phyloP scores from a whole-genome alignment of 1,140 invertebrate genomes.

The Philotrypesis tridentata region DNA sequence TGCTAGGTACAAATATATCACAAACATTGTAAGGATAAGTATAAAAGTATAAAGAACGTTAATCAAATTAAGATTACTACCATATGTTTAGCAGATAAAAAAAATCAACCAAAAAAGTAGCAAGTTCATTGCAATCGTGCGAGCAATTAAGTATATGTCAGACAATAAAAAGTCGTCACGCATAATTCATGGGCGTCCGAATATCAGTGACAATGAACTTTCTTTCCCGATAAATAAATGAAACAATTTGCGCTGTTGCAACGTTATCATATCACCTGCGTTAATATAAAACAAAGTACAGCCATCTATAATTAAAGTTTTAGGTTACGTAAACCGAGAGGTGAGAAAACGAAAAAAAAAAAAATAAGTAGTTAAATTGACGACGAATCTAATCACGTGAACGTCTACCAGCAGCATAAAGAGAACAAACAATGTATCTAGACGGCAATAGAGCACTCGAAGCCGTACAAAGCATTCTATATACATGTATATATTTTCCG shows the following conservation, averaged over 20 bases:
- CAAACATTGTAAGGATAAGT: neutral
- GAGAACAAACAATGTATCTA: slow-evolving; percentile 5
- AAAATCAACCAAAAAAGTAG: neutral
- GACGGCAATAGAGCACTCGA: neutral
- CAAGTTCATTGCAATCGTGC: neutral
- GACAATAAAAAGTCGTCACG: neutral
- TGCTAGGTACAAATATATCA: neutral
- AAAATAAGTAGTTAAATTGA: too few species aligned
- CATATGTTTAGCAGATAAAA: slow-evolving; percentile 6
- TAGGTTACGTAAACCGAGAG: slow-evolving; percentile 43
- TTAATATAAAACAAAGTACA: slow-evolving; percentile 19
- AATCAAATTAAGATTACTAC: slow-evolving; percentile 5
- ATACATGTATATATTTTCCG: neutral
- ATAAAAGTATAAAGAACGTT: neutral
- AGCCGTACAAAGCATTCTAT: neutral
- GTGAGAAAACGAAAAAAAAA: slow-evolving; percentile 9
- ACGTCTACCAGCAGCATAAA: neutral
- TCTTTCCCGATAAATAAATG: neutral
- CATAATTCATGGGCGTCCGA: neutral
- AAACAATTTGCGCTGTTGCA: neutral
- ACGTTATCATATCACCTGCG: neutral
- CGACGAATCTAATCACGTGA: slow-evolving; percentile 32
- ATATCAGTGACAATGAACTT: neutral
- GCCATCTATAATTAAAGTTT: slow-evolving; percentile 44
- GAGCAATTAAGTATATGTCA: neutral